A percentile compares a stretch with the other conserved stretches of the same genome.
Conservation (phyloP, 2,888 invertebrate genomes). For the Zootermopsis nevadensis region DNA sequence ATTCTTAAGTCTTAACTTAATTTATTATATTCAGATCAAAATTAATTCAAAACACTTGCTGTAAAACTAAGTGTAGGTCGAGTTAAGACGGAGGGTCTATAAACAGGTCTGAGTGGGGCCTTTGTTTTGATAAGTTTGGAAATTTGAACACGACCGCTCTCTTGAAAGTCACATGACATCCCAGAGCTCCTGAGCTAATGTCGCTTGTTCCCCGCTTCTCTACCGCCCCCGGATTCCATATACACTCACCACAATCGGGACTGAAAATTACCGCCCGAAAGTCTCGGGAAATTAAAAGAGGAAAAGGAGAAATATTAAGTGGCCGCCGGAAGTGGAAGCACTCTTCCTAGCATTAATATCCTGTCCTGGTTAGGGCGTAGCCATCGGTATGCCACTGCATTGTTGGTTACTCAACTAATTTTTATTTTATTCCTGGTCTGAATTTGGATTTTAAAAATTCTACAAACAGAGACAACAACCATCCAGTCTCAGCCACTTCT, state of each 20-base stretch:
- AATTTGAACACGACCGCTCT: background rate
- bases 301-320: background rate
- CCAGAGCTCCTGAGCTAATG: background rate
- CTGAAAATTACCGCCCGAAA: background rate
- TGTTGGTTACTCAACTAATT: background rate
- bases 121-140: background rate
- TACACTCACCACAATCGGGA: background rate
- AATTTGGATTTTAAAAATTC: too few species aligned
- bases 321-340: background rate
- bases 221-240: background rate
- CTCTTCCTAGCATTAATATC: background rate
- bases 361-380: background rate
- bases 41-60: too few species aligned
- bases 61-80: too few species aligned
- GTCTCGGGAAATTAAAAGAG: conserved; percentile 21
- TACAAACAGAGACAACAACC: too few species aligned
- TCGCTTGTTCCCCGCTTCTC: background rate
- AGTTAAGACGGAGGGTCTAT: too few species aligned
- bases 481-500: too few species aligned
- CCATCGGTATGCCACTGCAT: background rate
- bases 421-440: too few species aligned
- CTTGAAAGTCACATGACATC: background rate
- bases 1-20: too few species aligned
- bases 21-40: too few species aligned
- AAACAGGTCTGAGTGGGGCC: too few species aligned